Conservation (phyloP, 2,888 invertebrate species). For the Liposcelis brunnea region DNA sequence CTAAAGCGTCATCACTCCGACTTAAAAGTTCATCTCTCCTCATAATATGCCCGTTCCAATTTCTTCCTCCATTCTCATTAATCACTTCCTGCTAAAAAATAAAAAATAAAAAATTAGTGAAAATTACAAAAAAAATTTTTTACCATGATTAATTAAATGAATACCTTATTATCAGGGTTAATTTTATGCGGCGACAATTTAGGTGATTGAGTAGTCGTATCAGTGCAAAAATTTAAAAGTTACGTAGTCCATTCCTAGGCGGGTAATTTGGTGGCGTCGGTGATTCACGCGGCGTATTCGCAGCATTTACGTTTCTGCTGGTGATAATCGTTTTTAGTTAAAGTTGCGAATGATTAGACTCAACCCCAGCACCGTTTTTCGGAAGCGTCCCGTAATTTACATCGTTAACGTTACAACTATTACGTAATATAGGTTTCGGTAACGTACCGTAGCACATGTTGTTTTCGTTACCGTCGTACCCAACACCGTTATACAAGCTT, state of each 20-base stretch:
- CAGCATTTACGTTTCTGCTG: slow-evolving; percentile 6
- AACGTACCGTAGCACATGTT: neutral
- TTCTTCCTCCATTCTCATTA: too few relatives aligned
- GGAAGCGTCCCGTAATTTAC: slow-evolving; percentile 1
- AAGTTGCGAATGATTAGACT: neutral
- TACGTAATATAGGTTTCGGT: neutral
- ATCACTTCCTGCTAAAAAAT: too few relatives aligned
- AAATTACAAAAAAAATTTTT: too few relatives aligned
- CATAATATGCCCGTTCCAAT: neutral
- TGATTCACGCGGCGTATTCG: slow-evolving; percentile 7
- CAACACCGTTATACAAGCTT: slow-evolving; percentile 1
- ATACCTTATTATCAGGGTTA: slow-evolving; percentile 21
- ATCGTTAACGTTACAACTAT: neutral
- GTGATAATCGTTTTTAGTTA: neutral
- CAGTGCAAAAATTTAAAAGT: neutral
- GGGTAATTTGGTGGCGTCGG: slow-evolving; percentile 16
- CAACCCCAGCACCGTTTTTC: slow-evolving; percentile 3
- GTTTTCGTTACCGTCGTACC: neutral
- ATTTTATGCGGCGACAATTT: slow-evolving; percentile 13
- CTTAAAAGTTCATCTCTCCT: slow-evolving; percentile 37
- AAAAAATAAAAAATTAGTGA: too few relatives aligned
- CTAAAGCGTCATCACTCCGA: slow-evolving; percentile 53
- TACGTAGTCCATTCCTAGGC: slow-evolving; percentile 11
- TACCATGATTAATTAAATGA: slow-evolving; percentile 23
- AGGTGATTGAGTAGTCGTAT: neutral